These are phyloP conservation scores for Drosophila mettleri DNA, from an alignment of 2,888 invertebrate genomes.

Conservation along the genomic window DNA sequence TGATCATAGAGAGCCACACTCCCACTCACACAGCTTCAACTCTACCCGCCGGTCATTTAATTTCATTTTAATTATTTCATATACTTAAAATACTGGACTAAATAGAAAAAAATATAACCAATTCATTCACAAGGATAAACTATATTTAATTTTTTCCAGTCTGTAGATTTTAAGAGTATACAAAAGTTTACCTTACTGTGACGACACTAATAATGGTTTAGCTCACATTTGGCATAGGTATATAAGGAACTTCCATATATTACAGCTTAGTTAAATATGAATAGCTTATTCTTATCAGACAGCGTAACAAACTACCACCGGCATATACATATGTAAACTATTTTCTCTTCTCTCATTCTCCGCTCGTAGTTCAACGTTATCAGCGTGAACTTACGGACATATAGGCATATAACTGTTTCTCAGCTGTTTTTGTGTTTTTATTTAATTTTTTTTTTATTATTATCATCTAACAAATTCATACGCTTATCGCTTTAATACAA, in stretches of 20 bases:
- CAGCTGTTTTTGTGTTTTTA: slow-evolving; percentile 48
- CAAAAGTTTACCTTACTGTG: background rate
- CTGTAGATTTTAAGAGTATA: background rate
- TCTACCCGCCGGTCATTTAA: too few relatives aligned
- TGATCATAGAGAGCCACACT: too few relatives aligned
- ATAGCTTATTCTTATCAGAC: background rate
- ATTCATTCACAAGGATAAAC: too few relatives aligned
- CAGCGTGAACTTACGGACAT: slow-evolving; percentile 8
- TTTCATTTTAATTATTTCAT: too few relatives aligned
- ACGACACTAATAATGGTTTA: background rate
- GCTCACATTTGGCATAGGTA: background rate
- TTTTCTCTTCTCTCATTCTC: background rate
- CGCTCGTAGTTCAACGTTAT: slow-evolving; percentile 1
- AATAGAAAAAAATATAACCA: too few relatives aligned
- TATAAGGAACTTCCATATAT: background rate
- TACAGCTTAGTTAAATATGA: background rate
- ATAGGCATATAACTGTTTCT: slow-evolving; percentile 35
- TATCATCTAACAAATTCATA: slow-evolving; percentile 36
- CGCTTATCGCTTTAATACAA: slow-evolving; percentile 41
- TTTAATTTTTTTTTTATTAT: slow-evolving; percentile 10
- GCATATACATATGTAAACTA: background rate
- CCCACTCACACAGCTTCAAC: too few relatives aligned
- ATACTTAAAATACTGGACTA: too few relatives aligned
- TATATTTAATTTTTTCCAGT: too few relatives aligned
- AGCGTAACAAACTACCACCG: background rate